phyloP scores from a whole-genome alignment of 2,888 invertebrate species.

The Ryuthela nishihirai region DNA sequence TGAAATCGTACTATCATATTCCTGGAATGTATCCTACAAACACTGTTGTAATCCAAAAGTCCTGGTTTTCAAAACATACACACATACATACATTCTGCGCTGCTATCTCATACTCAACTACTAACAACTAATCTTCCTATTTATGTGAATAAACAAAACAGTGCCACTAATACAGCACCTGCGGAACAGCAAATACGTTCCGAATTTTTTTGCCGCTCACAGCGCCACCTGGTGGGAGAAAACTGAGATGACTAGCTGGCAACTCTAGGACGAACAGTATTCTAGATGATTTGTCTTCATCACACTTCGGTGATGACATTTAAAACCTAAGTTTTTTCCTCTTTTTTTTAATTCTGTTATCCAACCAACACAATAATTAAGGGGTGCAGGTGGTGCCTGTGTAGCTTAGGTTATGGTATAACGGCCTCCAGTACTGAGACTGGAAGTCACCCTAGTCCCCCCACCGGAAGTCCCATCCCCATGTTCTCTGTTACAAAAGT shows the following conservation, averaged over 20 bases:
- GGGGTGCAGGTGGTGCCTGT: conserved; percentile 33
- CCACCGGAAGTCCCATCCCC: too few species aligned
- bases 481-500: too few species aligned
- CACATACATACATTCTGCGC: conserved; percentile 35
- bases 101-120: conserved; percentile 30
- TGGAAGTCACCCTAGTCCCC: conserved; percentile 36
- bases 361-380: conserved; percentile 27
- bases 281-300: conserved; percentile 32
- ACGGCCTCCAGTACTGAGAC: conserved; percentile 12
- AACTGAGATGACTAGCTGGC: conserved; percentile 28
- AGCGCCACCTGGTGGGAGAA: conserved; percentile 26
- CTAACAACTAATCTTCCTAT: conserved; percentile 38
- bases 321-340: conserved; percentile 30
- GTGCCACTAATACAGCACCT: conserved; percentile 36
- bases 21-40: too few species aligned
- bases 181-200: conserved; percentile 29
- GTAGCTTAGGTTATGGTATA: conserved; percentile 34
- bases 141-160: conserved; percentile 39
- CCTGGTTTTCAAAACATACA: conserved; percentile 36
- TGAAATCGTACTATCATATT: too few species aligned
- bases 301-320: conserved; percentile 28
- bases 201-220: conserved; percentile 25
- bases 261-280: conserved; percentile 23
- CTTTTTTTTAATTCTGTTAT: conserved; percentile 19
- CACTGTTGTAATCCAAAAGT: conserved; percentile 32